phyloP scores from a whole-genome alignment of 1,140 invertebrate genomes.

The Caligus rogercresseyi region DNA sequence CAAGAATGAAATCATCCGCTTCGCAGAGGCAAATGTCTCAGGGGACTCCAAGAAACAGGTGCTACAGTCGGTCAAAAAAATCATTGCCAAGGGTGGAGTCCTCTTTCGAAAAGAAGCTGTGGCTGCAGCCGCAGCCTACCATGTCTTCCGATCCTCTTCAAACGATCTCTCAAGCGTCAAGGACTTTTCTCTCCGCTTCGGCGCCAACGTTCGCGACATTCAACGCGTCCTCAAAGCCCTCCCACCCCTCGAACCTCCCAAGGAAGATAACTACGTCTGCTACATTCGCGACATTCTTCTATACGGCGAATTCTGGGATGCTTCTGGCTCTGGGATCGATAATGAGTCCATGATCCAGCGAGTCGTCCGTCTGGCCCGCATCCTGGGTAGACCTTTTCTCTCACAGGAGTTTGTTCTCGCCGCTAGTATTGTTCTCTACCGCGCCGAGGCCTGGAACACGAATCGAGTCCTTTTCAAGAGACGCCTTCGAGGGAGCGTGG shows the following conservation, averaged over 20 bases:
- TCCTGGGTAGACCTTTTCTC: background rate
- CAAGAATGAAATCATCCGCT: background rate
- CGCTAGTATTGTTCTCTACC: background rate
- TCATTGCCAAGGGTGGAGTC: background rate
- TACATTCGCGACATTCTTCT: background rate
- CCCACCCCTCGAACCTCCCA: background rate
- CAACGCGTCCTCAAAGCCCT: background rate
- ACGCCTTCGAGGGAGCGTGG: background rate
- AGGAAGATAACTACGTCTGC: background rate
- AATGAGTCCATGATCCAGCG: background rate
- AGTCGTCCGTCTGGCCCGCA: background rate
- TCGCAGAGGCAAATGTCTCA: background rate
- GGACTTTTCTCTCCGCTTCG: background rate
- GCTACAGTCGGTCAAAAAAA: background rate
- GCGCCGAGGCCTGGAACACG: background rate
- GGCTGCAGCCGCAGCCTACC: background rate
- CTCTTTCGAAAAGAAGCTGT: background rate
- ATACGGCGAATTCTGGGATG: background rate
- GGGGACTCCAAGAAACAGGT: background rate
- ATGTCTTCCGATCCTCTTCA: background rate
- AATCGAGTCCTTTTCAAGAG: background rate
- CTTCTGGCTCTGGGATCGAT: background rate
- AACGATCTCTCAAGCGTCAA: background rate
- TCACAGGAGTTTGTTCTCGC: background rate
- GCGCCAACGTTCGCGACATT: background rate